Conservation (phyloP, 2,797 vertebrate genomes). For the Channa striata region DNA sequence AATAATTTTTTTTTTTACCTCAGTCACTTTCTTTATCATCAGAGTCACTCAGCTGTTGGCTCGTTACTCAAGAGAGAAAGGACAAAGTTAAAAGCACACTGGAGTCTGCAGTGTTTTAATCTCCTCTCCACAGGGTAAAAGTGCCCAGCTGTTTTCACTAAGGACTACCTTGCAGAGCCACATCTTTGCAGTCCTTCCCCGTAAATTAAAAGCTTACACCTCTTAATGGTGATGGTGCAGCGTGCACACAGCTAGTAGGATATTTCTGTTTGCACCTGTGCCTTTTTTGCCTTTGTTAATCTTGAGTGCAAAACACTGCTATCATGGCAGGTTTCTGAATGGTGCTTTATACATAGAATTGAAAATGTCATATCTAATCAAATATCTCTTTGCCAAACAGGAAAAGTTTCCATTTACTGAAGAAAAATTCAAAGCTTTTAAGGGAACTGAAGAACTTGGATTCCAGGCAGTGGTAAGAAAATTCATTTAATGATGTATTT, state of each 20-base stretch:
- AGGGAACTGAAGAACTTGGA: constrained; percentile 98
- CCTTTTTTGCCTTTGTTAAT: constrained; percentile 49
- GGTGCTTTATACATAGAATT: not conserved
- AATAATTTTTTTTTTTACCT: constrained; percentile 2
- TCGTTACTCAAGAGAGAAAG: constrained; percentile 52
- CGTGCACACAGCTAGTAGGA: constrained; percentile 55
- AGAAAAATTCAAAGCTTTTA: constrained; percentile 98
- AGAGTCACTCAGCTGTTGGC: constrained; percentile 52
- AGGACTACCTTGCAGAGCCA: constrained; percentile 67
- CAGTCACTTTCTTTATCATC: constrained; percentile 23
- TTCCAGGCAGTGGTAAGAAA: constrained; percentile 94
- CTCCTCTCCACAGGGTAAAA: constrained; percentile 75
- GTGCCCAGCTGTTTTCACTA: constrained; percentile 79
- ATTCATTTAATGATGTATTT: not conserved
- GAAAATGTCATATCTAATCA: constrained; percentile 12
- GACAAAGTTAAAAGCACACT: constrained; percentile 71
- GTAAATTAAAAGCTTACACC: constrained; percentile 84
- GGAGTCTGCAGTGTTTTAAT: constrained; percentile 73
- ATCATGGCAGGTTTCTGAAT: constrained; percentile 7
- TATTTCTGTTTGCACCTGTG: constrained; percentile 76
- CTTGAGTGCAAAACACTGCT: constrained; percentile 26
- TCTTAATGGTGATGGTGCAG: constrained; percentile 75
- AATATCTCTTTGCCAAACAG: constrained; percentile 76
- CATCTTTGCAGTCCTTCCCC: constrained; percentile 66
- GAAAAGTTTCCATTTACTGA: constrained; percentile 97